phyloP scores from a whole-genome alignment of 2,888 invertebrate genomes.

The Parasteatoda lunata region DNA sequence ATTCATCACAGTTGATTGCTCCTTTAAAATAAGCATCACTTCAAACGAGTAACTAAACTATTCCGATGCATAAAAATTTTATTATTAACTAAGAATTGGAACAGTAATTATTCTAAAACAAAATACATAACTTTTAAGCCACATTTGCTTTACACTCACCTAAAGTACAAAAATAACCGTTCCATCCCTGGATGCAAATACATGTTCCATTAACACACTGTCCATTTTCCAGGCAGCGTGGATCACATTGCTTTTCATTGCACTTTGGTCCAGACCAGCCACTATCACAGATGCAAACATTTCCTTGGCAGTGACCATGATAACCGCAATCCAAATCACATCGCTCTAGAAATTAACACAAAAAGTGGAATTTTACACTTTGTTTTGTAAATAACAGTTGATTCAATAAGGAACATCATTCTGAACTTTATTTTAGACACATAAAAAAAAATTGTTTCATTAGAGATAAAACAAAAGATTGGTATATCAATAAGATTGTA shows the following conservation, averaged over 20 bases:
- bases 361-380: not conserved
- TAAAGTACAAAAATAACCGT: conserved; percentile 96
- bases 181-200: conserved; percentile 98
- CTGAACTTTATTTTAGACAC: not conserved
- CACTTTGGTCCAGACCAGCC: conserved; percentile 96
- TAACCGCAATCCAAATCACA: conserved; percentile 94
- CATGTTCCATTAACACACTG: conserved; percentile 98
- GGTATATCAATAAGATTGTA: not conserved
- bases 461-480: not conserved
- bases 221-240: conserved; percentile 93
- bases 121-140: not conserved
- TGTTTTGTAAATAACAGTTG: not conserved
- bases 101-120: too few relatives aligned
- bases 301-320: conserved; percentile 94
- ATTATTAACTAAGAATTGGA: not conserved
- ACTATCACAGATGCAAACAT: conserved; percentile 85
- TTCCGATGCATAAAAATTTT: too few relatives aligned
- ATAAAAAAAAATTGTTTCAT: not conserved
- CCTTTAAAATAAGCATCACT: too few relatives aligned
- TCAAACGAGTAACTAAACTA: too few relatives aligned
- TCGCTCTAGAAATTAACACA: conserved; percentile 79
- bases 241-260: conserved; percentile 92
- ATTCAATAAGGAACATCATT: not conserved
- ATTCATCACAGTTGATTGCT: too few relatives aligned
- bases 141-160: conserved; percentile 81